Conservation (phyloP, 2,797 vertebrate genomes). For the Masticophis lateralis region DNA sequence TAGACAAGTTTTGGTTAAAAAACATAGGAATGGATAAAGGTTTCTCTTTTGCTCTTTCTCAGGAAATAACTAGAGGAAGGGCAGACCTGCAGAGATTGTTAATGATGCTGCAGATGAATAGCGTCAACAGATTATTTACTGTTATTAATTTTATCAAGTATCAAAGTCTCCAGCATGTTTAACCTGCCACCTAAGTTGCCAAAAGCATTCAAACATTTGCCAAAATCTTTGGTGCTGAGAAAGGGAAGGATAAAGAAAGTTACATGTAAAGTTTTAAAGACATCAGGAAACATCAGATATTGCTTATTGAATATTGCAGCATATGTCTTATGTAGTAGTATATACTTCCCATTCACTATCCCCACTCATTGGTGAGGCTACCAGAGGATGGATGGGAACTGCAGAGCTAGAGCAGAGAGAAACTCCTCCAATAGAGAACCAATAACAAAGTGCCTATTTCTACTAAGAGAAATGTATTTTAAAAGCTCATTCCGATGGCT, state of each 20-base stretch:
- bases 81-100: slow-evolving; percentile 49
- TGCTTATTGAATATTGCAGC: background rate
- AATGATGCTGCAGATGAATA: background rate
- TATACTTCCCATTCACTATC: background rate
- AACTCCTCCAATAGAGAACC: background rate
- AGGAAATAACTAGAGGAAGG: slow-evolving; percentile 36
- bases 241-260: background rate
- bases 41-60: background rate
- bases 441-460: background rate
- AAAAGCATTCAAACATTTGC: slow-evolving; percentile 9
- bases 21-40: background rate
- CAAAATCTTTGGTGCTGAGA: background rate
- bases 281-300: too few species aligned
- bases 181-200: background rate
- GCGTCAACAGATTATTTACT: background rate
- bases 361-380: background rate
- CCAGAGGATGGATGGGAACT: background rate
- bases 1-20: background rate
- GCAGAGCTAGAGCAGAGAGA: background rate
- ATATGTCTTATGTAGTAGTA: background rate
- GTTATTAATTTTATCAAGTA: slow-evolving; percentile 19
- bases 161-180: slow-evolving; percentile 37
- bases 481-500: background rate
- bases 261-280: background rate
- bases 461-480: background rate